Evolutionary conservation across 2,888 invertebrate species (phyloP).

Genomic region (Nysson spinosus): DNA sequence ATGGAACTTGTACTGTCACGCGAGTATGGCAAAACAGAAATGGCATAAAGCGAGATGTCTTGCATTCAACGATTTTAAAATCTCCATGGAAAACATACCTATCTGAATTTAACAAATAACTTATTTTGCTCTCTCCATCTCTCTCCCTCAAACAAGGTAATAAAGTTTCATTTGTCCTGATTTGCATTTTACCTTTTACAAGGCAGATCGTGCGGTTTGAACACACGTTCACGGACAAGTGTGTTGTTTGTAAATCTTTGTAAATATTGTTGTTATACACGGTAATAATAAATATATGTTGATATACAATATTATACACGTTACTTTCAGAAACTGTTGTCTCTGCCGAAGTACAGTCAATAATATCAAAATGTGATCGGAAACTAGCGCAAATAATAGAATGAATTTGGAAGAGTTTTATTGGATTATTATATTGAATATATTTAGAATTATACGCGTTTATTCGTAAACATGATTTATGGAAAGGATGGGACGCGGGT

Average conservation of each 20-base stretch:
- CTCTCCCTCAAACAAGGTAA: background rate
- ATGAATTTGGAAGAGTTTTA: too few species aligned
- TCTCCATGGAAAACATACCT: too few species aligned
- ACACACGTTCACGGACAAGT: constrained; percentile 30
- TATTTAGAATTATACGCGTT: too few species aligned
- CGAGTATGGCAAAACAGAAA: background rate
- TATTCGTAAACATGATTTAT: too few species aligned
- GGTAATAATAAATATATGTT: constrained; percentile 47
- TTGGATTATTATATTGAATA: too few species aligned
- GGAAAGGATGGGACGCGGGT: too few species aligned
- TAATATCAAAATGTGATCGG: too few species aligned
- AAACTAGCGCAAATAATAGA: too few species aligned
- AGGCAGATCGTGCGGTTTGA: constrained; percentile 17
- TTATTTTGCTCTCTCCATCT: background rate
- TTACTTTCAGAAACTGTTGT: too few species aligned
- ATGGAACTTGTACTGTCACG: constrained; percentile 12
- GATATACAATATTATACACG: constrained; percentile 20
- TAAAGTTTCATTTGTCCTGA: background rate
- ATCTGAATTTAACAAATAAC: background rate
- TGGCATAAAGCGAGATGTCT: constrained; percentile 5
- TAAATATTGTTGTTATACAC: constrained; percentile 62
- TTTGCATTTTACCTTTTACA: constrained; percentile 3
- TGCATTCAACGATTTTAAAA: constrained; percentile 8
- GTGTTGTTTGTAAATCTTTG: constrained; percentile 60
- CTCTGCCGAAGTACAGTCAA: too few species aligned